Base-by-base conservation (phyloP, 2,113 vertebrate species). In the Pelmatolapia mariae region DNA sequence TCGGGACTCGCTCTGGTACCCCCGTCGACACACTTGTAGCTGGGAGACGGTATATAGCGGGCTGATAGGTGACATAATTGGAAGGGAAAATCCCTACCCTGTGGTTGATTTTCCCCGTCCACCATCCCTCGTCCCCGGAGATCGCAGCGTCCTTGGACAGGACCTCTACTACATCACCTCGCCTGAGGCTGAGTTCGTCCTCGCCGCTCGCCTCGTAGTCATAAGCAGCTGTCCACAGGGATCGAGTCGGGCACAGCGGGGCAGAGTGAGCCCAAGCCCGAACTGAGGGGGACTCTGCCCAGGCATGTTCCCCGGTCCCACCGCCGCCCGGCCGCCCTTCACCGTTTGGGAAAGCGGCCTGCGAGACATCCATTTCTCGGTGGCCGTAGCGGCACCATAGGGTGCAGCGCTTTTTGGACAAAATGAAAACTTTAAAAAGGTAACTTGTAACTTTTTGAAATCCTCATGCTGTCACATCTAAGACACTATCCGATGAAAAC, bases 91-190 rank as follows among this genome's bases (percentile, higher is more conserved):
- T 97, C 63, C 98, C 98, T 43, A 98, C 97, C 68, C 97, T 96
- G 88, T 96, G 96, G 95, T 96, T 97, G 85, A 98, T 96, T 93
- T 97, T 97, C 57, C 97, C 97, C 13, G 97, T 97, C 97, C 98
- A 98, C 98, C 97, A 98, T 5, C 97, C 98, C 88, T 98, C 97
- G 87, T 98, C 97, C 53, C 97, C 97, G 3, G 97, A 98, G 80
- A 98, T 97, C 0, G 97, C 96, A 3, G 97, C 96, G 85, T 98
- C 98, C 94, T 97, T 97, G 12, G 97, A 98, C 71, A 98, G 96
- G 54, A 98, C 97, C 91, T 98, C 97, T 90, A 98, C 97, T 89
- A 97, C 96, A 88, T 97, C 97, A 11, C 97, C 97, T 7, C 96
- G 95, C 38, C 97, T 92, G 87, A 98, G 96, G 89, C 97, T 98